These are phyloP conservation scores for Congeria kusceri DNA, from an alignment of 2,888 invertebrate genomes.

Conservation along the genomic window DNA sequence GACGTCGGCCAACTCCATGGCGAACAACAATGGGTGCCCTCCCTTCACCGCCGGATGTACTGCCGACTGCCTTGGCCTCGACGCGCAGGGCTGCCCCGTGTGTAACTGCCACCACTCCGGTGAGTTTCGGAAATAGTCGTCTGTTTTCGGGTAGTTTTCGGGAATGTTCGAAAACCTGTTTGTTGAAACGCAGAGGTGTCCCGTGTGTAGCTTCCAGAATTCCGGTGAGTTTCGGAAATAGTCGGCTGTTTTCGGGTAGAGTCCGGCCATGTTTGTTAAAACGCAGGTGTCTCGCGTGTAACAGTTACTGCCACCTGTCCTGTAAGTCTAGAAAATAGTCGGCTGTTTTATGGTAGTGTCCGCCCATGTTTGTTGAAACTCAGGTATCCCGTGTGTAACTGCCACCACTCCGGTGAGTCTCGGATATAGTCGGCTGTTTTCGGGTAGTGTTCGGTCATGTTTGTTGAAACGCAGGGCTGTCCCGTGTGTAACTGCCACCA, in stretches of 20 bases:
- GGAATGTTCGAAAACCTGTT: too few relatives aligned
- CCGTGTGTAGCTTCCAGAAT: not conserved
- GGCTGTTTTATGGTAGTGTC: not conserved
- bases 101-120: constrained; percentile 27
- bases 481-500: too few relatives aligned
- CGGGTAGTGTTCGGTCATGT: too few relatives aligned
- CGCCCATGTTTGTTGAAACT: not conserved
- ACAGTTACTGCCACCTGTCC: too few relatives aligned
- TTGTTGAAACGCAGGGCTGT: too few relatives aligned
- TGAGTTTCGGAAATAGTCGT: constrained; percentile 5
- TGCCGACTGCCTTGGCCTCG: constrained; percentile 31
- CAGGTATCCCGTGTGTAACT: too few relatives aligned
- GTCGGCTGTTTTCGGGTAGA: constrained; percentile 11
- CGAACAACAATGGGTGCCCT: constrained; percentile 48
- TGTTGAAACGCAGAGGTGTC: not conserved
- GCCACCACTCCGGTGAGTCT: too few relatives aligned
- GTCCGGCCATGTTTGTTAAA: too few relatives aligned
- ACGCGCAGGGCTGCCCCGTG: constrained; percentile 35
- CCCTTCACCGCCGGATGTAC: constrained; percentile 41
- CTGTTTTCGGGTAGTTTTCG: too few relatives aligned
- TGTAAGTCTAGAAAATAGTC: too few relatives aligned
- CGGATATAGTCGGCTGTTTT: too few relatives aligned
- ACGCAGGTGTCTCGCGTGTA: too few relatives aligned
- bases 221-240: not conserved
- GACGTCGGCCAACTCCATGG: constrained; percentile 21